phyloP scores from a whole-genome alignment of 30 jellyfish, hydroid and myxozoan species.

The Chrysaora quinquecirrha region DNA sequence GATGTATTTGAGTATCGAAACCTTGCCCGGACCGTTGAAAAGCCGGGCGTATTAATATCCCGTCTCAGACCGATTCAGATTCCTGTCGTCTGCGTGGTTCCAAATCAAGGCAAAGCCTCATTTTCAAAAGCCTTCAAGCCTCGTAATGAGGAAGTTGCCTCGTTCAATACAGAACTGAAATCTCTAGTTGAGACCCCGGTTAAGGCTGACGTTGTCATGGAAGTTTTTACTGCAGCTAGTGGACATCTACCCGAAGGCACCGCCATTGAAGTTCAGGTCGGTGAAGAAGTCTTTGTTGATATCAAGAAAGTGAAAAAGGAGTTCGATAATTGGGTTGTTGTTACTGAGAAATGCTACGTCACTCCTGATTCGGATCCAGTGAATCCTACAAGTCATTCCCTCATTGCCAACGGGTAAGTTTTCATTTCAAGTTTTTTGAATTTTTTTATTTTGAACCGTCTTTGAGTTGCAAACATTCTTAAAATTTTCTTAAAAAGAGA shows the following conservation, averaged over 20 bases:
- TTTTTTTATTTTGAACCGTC: no score
- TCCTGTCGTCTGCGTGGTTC: background rate
- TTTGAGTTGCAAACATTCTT: no score
- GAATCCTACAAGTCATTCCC: slow-evolving; percentile 11
- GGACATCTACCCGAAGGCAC: slow-evolving; percentile 7
- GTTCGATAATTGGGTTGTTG: slow-evolving; percentile 28
- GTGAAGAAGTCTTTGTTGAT: slow-evolving; percentile 52
- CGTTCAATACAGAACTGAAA: no score
- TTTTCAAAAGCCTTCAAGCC: slow-evolving; percentile 9
- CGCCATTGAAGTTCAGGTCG: slow-evolving; percentile 41
- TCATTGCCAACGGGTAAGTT: slow-evolving; percentile 45
- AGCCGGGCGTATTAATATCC: slow-evolving; percentile 47
- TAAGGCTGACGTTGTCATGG: slow-evolving; percentile 25
- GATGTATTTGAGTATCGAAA: slow-evolving; percentile 28
- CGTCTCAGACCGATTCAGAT: slow-evolving; percentile 15
- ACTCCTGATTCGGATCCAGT: slow-evolving; percentile 57
- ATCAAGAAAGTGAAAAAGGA: slow-evolving; percentile 23
- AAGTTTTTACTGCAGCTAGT: slow-evolving; percentile 23
- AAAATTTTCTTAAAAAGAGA: no score
- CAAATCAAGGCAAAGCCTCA: background rate
- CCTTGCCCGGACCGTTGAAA: slow-evolving; percentile 36
- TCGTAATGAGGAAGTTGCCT: no score
- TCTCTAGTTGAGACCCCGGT: background rate
- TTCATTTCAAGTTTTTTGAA: no score
- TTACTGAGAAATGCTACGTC: slow-evolving; percentile 45